Base-by-base conservation (phyloP, 2,888 invertebrate species). In the Helobdella robusta region DNA sequence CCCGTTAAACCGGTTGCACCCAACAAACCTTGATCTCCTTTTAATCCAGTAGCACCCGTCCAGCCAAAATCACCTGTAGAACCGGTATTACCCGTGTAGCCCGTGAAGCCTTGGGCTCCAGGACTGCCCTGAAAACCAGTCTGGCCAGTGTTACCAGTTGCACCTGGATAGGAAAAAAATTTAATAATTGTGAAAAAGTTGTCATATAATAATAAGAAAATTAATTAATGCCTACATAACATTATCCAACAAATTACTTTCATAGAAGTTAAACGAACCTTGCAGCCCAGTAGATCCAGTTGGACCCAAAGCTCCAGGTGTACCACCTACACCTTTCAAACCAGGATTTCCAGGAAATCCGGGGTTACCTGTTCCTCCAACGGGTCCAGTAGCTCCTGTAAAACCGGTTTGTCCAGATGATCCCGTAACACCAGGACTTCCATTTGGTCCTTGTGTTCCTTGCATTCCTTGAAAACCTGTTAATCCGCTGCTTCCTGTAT, bases 1-100 rank as follows among this genome's bases (percentile, higher is more conserved):
- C 69, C 69, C 20, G 40, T 30, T 28, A 35, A 20, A 32, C 69
- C 69, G 18, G 48, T 36, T 20, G 59, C n/a, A 46, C 69, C 69
- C 18, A 61, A 30, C 8, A 48, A 66, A 59, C 69, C 68, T 35
- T 34, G 50, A 2, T 25, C 28, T 25, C 68, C 68, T 36, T 56
- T 46, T 20, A n/a, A 15, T 44, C 68, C 68, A 36, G 32, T 25
- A n/a, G 34, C 23, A 20, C 68, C 69, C 28, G 62, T 52, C 2
- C 25, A 40, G 44, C 69, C 69, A 34, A 59, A 48, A 46, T 36
- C 15, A 23, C 69, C 69, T 34, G 40, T 32, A 30, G 6, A 25
- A 46, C 67, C 67, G 18, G 60, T 40, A 23, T 54, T 30, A 6
- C 66, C 54, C 34, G 52, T 40, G 59, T 35, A 20, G 35, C 64